Percentiles rank a stretch among this genome's conserved stretches.
Conservation (phyloP, 1,140 invertebrate genomes). For the Oedothorax gibbosus region DNA sequence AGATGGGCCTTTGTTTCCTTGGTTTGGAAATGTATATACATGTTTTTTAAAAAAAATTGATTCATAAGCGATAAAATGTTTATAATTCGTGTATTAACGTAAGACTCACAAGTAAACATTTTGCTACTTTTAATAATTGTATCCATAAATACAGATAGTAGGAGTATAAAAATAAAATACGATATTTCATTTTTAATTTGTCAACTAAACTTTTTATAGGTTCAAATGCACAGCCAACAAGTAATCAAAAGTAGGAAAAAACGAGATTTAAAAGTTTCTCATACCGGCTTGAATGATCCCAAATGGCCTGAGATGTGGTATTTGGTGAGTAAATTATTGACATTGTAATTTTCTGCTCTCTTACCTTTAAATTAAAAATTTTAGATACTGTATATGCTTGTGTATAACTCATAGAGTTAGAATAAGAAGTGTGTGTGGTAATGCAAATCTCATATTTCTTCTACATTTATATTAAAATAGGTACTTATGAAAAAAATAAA, state of each 20-base stretch:
- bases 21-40: too few relatives aligned
- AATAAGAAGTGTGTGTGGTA: background rate
- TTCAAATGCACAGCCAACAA: conserved; percentile 71
- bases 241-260: conserved; percentile 87
- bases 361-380: background rate
- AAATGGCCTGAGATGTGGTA: conserved; percentile 62
- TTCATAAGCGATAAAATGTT: too few relatives aligned
- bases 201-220: conserved; percentile 1
- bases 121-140: too few relatives aligned
- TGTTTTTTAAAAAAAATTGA: too few relatives aligned
- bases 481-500: too few relatives aligned
- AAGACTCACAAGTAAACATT: too few relatives aligned
- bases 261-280: conserved; percentile 76
- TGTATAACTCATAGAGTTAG: background rate
- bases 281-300: conserved; percentile 53
- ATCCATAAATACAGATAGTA: too few relatives aligned
- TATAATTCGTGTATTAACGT: too few relatives aligned
- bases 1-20: too few relatives aligned
- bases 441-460: background rate
- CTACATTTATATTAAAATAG: too few relatives aligned
- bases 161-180: too few relatives aligned
- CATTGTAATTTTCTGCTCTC: background rate
- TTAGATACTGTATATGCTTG: background rate
- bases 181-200: too few relatives aligned
- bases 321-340: conserved; percentile 31